These are phyloP conservation scores for Autographa pulchrina DNA, from an alignment of 2,888 invertebrate genomes.

Conservation along the genomic window DNA sequence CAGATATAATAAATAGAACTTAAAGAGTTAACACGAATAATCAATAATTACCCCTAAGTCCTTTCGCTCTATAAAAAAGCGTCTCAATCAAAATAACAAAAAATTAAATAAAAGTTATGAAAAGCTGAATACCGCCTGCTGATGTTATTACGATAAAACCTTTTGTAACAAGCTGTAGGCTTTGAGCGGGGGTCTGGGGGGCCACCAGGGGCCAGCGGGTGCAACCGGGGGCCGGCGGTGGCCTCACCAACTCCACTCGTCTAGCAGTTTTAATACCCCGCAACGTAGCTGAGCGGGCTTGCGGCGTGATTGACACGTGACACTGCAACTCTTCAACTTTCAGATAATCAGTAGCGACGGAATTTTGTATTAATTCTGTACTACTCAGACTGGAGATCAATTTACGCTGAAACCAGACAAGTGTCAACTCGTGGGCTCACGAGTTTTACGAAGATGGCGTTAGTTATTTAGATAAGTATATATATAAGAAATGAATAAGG, in stretches of 20 bases:
- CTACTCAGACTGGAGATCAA: background rate
- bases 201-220: background rate
- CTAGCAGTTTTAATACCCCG: slow-evolving; percentile 14
- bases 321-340: slow-evolving; percentile 17
- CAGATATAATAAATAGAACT: too few species aligned
- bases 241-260: slow-evolving; percentile 11
- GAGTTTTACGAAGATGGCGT: too few species aligned
- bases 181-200: background rate
- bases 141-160: slow-evolving; percentile 11
- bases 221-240: background rate
- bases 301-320: slow-evolving; percentile 31
- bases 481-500: too few species aligned
- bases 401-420: background rate
- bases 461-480: too few species aligned
- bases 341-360: background rate
- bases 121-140: background rate
- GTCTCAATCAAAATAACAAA: background rate
- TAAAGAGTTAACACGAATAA: too few species aligned
- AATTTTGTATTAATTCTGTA: background rate
- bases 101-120: background rate
- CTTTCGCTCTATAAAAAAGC: background rate
- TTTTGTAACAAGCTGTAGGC: slow-evolving; percentile 1
- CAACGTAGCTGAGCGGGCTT: slow-evolving; percentile 2
- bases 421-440: too few species aligned
- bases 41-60: background rate